These are phyloP conservation scores for Ceyx erithaca DNA, from an alignment of 2,797 vertebrate genomes.

Conservation along the genomic window DNA sequence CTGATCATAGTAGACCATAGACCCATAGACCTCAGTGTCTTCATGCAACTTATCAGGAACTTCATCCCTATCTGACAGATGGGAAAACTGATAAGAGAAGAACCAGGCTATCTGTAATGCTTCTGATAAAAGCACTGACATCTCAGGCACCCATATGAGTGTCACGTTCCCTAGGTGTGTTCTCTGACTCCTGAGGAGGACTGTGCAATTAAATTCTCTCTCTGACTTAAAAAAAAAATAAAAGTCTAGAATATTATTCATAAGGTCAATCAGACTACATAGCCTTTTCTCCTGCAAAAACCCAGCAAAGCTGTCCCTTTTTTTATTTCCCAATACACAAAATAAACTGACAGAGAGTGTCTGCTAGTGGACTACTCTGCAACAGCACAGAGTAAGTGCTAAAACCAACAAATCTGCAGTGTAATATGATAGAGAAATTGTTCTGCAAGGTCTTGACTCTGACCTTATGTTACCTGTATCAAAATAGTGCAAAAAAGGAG, in stretches of 20 bases:
- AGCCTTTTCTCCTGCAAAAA: neutral
- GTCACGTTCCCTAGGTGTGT: rapidly evolving
- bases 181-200: neutral
- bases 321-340: neutral
- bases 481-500: conserved; percentile 64
- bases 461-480: conserved; percentile 46
- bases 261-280: neutral
- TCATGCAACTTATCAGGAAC: neutral
- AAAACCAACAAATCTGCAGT: neutral
- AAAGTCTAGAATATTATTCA: neutral
- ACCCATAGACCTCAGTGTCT: neutral
- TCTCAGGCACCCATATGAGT: neutral
- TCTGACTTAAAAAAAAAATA: neutral
- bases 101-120: neutral
- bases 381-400: neutral
- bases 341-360: conserved; percentile 26
- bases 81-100: neutral
- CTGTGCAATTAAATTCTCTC: neutral
- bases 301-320: neutral
- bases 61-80: neutral
- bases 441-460: conserved; percentile 20
- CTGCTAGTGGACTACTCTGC: conserved; percentile 1
- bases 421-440: conserved; percentile 41
- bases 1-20: neutral
- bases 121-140: neutral